Evolutionary conservation across 1,140 invertebrate species (phyloP), one percentile per base, ranked within the genome.

Genomic region (Maconellicoccus hirsutus): DNA sequence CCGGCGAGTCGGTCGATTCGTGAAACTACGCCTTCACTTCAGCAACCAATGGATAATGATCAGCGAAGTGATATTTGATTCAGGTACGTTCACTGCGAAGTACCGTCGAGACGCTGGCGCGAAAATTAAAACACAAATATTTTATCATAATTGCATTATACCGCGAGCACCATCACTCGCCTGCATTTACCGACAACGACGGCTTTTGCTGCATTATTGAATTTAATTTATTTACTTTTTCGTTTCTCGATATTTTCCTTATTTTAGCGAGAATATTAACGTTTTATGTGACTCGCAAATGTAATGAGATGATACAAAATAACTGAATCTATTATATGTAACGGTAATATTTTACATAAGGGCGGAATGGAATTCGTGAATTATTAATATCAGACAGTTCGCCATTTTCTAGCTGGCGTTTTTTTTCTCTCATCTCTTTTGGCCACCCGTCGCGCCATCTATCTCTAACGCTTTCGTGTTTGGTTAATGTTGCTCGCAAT

Each of bases 11-110:
- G 93, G 90, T 3, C 84, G 85, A 76, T 93, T 88, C 80, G 86
- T 95, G 26, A 90, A 90, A 75, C 82, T 95, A 16, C 86, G 88
- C 75, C 81, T 95, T 12, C 85, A 84, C 75, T 96, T 95, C 79
- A 87, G 90, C 7, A 84, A 90, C 3, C 83, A 86, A 70, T 96
- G 92, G 92, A 91, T 96, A 73, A 86, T 96, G 79, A 85, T 96
- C 75, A 93, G 91, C 79, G 93, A 96, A 81, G 83, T 95, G 63
- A 86, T 86, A 6, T 92, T 91, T 76, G 87, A 90, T 75, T 91
- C 89, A 14, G 87, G 88, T 89, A 75, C 85, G 81, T 77, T 70
- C 6, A 22, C n/a, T n/a, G n/a, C n/a, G n/a, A n/a, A n/a, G n/a
- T n/a, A n/a, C n/a, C n/a, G n/a, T n/a, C n/a, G n/a, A n/a, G n/a